A percentile compares a stretch with the other conserved stretches of the same genome.
phyloP scores from a whole-genome alignment of 2,888 invertebrate genomes.

The Zhengitettix transpicula region DNA sequence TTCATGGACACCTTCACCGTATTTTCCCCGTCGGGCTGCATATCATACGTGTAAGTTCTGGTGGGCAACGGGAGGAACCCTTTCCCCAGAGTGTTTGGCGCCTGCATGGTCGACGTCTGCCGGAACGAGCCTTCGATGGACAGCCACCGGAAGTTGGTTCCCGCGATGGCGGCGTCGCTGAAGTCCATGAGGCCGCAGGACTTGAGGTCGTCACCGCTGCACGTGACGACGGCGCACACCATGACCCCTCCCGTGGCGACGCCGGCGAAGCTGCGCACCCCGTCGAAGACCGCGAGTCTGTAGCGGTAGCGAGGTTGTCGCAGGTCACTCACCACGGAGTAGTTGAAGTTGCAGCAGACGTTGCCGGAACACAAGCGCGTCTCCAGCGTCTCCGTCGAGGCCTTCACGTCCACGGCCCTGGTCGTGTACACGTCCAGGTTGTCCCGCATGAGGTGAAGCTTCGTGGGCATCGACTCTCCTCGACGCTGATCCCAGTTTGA shows the following conservation, averaged over 20 bases:
- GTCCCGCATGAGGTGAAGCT: background rate
- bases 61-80: background rate
- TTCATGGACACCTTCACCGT: background rate
- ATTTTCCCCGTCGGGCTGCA: background rate
- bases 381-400: background rate
- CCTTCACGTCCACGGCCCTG: background rate
- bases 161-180: background rate
- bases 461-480: background rate
- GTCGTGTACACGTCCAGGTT: background rate
- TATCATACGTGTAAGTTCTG: background rate
- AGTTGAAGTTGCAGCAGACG: background rate
- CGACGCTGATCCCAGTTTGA: too few relatives aligned
- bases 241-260: slow-evolving; percentile 15
- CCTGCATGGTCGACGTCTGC: background rate
- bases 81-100: background rate
- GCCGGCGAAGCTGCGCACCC: slow-evolving; percentile 31
- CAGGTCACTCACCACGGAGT: background rate
- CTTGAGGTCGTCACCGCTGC: background rate
- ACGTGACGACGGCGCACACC: background rate
- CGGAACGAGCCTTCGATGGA: background rate
- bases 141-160: background rate
- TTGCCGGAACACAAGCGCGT: background rate
- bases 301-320: slow-evolving; percentile 26
- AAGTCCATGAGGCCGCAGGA: background rate
- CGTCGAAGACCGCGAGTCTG: slow-evolving; percentile 32